Conservation (phyloP, 2,113 vertebrate genomes). For the Neolamprologus fasciatus region DNA sequence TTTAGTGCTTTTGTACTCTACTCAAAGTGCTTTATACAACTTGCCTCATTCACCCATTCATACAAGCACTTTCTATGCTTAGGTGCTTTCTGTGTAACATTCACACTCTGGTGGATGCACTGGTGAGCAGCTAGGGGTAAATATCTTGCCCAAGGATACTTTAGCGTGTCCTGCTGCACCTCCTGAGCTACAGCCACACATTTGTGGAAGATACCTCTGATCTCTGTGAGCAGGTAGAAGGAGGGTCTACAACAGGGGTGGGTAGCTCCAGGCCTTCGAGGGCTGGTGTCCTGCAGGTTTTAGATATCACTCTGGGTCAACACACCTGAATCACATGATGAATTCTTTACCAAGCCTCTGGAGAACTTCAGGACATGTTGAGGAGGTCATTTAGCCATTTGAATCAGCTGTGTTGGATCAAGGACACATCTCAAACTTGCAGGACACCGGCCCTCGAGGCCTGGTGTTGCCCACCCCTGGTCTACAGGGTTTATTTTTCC, state of each 20-base stretch:
- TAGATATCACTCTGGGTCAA: not conserved
- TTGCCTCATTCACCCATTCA: not conserved
- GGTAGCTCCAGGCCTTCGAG: not conserved
- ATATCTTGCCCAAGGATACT: not conserved
- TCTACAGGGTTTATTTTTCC: not conserved
- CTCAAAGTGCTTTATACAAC: not conserved
- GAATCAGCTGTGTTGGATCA: not conserved
- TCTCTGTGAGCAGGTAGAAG: not conserved
- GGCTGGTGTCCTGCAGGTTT: not conserved
- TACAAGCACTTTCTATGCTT: not conserved
- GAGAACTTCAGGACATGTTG: not conserved
- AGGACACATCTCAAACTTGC: not conserved
- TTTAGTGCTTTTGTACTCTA: not conserved
- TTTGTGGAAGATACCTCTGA: not conserved
- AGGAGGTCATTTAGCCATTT: not conserved
- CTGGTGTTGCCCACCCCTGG: not conserved
- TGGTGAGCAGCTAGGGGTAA: not conserved
- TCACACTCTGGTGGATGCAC: not conserved
- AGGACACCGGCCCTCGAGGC: not conserved
- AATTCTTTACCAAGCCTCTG: not conserved
- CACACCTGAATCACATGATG: not conserved
- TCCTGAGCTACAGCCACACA: not conserved
- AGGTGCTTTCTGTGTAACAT: not conserved
- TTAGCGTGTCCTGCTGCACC: not conserved
- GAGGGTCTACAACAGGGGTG: not conserved